Percentiles rank a stretch among this genome's conserved stretches.
These are phyloP conservation scores for Cynocephalus volans DNA, from an alignment of 2,113 vertebrate genomes.

Conservation along the genomic window DNA sequence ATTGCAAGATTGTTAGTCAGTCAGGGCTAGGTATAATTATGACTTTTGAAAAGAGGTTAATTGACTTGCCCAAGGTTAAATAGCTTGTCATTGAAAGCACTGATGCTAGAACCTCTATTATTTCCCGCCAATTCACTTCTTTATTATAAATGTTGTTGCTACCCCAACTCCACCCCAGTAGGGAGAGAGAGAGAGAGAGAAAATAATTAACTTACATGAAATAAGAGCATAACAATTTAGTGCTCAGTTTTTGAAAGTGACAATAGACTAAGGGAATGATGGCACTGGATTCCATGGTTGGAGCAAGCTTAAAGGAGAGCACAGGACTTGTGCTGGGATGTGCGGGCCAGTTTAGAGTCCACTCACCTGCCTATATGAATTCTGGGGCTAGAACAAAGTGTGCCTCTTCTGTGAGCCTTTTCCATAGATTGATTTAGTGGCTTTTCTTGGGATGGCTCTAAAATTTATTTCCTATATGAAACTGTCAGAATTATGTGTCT, in stretches of 20 bases:
- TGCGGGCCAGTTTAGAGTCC: neutral
- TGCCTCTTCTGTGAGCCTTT: neutral
- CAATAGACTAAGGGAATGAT: neutral
- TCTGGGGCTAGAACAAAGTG: neutral
- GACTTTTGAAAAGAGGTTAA: constrained; percentile 63
- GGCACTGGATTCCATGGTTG: neutral
- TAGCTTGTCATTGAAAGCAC: neutral
- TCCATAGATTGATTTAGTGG: neutral
- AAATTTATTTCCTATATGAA: neutral
- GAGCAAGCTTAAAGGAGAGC: neutral
- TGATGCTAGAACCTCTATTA: neutral
- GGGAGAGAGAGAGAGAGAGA: neutral
- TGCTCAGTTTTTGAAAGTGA: neutral
- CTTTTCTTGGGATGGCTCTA: neutral
- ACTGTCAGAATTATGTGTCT: neutral
- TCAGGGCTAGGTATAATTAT: neutral
- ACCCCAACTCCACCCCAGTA: neutral
- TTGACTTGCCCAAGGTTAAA: constrained; percentile 43
- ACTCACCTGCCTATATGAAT: neutral
- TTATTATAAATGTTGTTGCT: constrained; percentile 1
- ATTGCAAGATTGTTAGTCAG: neutral
- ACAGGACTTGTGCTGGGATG: neutral
- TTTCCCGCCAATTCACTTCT: neutral
- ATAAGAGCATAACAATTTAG: neutral
- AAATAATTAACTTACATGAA: neutral